These are phyloP conservation scores for Volucella inflata DNA, from an alignment of 2,888 invertebrate genomes.

Conservation along the genomic window DNA sequence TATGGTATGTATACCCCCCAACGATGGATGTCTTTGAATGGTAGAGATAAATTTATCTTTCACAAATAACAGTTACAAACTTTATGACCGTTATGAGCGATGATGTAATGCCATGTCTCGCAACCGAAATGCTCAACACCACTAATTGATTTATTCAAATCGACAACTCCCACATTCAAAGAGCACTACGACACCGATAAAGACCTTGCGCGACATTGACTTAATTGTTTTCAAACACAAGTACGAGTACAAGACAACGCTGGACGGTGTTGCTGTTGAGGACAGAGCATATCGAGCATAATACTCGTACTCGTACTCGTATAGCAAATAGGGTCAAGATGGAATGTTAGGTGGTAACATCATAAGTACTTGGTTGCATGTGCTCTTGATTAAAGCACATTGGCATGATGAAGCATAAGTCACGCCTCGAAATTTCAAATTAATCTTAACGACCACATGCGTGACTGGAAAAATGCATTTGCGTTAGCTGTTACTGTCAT, in stretches of 20 bases:
- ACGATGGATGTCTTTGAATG: too few species aligned
- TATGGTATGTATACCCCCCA: not conserved
- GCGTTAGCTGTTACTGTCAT: not conserved
- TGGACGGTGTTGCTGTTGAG: too few species aligned
- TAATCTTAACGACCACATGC: slow-evolving; percentile 33
- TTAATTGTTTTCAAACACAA: not conserved
- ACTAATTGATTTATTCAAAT: slow-evolving; percentile 1
- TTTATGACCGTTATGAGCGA: too few species aligned
- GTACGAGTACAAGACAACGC: too few species aligned
- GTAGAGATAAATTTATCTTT: too few species aligned
- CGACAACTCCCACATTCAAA: not conserved
- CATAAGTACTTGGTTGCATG: slow-evolving; percentile 18
- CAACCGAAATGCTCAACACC: not conserved
- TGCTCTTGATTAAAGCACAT: slow-evolving; percentile 6
- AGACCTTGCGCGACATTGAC: slow-evolving; percentile 3
- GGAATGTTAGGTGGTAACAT: slow-evolving; percentile 24
- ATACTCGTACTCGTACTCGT: not conserved
- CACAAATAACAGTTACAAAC: too few species aligned
- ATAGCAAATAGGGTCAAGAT: slow-evolving; percentile 64
- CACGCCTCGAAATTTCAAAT: slow-evolving; percentile 30
- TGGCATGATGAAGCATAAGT: slow-evolving; percentile 24
- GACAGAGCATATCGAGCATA: too few species aligned
- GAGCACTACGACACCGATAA: not conserved
- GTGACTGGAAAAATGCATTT: slow-evolving; percentile 58
- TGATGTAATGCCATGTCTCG: too few species aligned